Conservation (phyloP, 1,140 invertebrate species). For the Hypsibius dujardini region DNA sequence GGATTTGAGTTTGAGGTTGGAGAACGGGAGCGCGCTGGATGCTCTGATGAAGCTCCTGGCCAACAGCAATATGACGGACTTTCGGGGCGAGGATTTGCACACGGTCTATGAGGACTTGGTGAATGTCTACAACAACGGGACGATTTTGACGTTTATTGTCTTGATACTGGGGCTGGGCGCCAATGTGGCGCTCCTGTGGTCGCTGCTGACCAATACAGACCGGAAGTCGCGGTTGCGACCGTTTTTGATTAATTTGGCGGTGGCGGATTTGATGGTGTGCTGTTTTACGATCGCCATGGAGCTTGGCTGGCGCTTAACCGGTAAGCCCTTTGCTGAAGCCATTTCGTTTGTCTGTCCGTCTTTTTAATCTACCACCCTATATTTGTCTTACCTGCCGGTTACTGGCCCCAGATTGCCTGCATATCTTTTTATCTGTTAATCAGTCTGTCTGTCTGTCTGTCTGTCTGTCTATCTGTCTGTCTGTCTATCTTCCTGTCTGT, state of each 20-base stretch:
- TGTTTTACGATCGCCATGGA: neutral
- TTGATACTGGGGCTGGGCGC: neutral
- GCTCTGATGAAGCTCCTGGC: too few species aligned
- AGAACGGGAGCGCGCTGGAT: too few species aligned
- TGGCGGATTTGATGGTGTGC: constrained; percentile 4
- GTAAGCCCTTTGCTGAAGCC: neutral
- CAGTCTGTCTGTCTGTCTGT: too few species aligned
- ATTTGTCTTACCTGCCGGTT: too few species aligned
- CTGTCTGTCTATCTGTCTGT: too few species aligned
- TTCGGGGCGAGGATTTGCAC: neutral
- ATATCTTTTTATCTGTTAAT: too few species aligned
- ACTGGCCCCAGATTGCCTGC: too few species aligned
- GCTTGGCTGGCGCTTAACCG: neutral
- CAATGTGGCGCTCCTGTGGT: neutral
- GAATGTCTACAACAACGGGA: neutral
- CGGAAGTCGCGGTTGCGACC: neutral
- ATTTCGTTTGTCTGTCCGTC: too few species aligned
- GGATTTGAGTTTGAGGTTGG: too few species aligned
- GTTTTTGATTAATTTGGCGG: constrained; percentile 5
- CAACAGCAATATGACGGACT: too few species aligned
- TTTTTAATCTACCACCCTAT: too few species aligned
- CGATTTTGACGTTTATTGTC: neutral
- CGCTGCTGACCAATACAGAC: neutral
- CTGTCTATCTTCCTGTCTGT: too few species aligned
- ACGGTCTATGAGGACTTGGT: neutral